Percentiles rank a stretch among this genome's conserved stretches.
phyloP scores from a whole-genome alignment of 2,888 invertebrate species.

The Drosophila kambysellisi region DNA sequence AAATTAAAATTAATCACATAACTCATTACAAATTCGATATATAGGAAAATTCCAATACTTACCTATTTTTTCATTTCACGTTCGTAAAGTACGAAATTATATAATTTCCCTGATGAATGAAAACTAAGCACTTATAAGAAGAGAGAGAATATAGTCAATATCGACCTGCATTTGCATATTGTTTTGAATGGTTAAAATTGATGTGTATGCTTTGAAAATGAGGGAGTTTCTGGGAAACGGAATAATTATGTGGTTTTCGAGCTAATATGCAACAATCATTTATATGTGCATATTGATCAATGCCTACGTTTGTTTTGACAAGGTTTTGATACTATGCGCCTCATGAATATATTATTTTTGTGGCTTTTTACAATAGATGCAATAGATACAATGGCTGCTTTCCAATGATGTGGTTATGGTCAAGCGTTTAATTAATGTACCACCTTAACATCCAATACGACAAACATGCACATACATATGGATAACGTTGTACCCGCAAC shows the following conservation, averaged over 20 bases:
- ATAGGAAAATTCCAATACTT: no score
- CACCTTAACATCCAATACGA: conserved; percentile 41
- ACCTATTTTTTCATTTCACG: neutral
- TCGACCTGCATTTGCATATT: conserved; percentile 13
- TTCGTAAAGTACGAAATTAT: conserved; percentile 23
- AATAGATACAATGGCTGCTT: conserved; percentile 61
- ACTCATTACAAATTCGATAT: neutral
- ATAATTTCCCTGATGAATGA: conserved; percentile 46
- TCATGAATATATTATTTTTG: conserved; percentile 58
- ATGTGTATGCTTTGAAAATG: neutral
- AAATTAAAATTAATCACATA: neutral
- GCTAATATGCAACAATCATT: conserved; percentile 33
- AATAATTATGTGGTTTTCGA: conserved; percentile 26
- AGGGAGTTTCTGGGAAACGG: conserved; percentile 5
- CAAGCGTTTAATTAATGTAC: conserved; percentile 63
- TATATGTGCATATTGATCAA: conserved; percentile 23
- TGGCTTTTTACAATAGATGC: conserved; percentile 47
- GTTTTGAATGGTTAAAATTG: neutral
- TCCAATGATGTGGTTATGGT: conserved; percentile 22
- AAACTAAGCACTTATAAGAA: conserved; percentile 3
- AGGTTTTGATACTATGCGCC: conserved; percentile 5
- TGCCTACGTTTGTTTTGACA: conserved; percentile 4
- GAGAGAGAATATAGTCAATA: neutral
- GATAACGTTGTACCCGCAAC: conserved; percentile 20
- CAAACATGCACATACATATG: conserved; percentile 18